These are phyloP conservation scores for Spinus pinus DNA, from an alignment of 2,797 vertebrate genomes.

Conservation along the genomic window DNA sequence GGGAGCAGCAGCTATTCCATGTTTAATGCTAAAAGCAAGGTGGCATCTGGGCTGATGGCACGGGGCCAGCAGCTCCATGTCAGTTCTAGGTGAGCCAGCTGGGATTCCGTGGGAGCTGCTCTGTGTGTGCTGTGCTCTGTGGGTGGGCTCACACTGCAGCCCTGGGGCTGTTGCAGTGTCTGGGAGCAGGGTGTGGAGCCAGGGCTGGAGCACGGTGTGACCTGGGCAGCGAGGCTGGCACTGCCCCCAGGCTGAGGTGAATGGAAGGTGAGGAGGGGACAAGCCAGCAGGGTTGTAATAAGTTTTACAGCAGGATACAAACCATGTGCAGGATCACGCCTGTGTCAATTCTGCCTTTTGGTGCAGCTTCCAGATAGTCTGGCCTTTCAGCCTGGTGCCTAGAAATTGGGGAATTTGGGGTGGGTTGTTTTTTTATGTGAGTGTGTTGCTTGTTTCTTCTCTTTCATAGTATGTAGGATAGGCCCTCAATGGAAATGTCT, in stretches of 20 bases:
- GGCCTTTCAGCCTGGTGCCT: not conserved
- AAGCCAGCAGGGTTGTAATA: not conserved
- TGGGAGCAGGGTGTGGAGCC: not conserved
- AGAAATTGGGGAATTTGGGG: not conserved
- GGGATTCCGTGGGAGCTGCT: not conserved
- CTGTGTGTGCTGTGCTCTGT: not conserved
- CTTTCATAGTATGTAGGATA: not conserved
- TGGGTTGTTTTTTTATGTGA: not conserved
- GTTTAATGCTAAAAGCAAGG: not conserved
- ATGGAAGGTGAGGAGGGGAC: not conserved
- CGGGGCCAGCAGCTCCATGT: not conserved
- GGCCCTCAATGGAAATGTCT: not conserved
- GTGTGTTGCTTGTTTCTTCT: not conserved
- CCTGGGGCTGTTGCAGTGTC: not conserved
- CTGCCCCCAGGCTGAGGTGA: not conserved
- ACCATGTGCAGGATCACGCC: fast-evolving
- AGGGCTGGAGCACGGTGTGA: not conserved
- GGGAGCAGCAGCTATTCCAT: not conserved
- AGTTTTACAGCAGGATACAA: not conserved
- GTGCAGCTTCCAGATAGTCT: not conserved
- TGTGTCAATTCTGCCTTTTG: not conserved
- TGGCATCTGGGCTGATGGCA: not conserved
- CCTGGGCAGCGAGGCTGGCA: not conserved
- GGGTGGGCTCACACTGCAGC: not conserved
- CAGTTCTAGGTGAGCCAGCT: not conserved